A percentile compares a stretch with the other conserved stretches of the same genome.
Conservation (phyloP, 2,888 invertebrate genomes). For the Hetaerina titia region DNA sequence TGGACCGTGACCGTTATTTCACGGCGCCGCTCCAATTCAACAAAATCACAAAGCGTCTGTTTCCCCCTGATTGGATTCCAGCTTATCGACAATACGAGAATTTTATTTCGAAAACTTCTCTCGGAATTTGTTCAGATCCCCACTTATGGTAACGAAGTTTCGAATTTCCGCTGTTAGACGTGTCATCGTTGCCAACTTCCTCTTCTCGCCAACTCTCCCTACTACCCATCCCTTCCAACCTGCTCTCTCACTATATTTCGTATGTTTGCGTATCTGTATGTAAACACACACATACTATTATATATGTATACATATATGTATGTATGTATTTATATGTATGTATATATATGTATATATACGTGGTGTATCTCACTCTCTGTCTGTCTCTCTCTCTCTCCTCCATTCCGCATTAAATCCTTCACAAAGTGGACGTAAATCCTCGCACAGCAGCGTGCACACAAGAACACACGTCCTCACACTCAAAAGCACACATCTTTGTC, state of each 20-base stretch:
- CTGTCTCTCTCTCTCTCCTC: not conserved
- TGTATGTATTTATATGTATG: too few relatives aligned
- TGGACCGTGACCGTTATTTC: not conserved
- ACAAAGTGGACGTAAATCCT: not conserved
- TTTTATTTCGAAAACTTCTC: not conserved
- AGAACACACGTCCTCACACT: not conserved
- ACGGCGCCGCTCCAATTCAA: not conserved
- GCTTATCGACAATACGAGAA: not conserved
- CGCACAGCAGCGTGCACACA: not conserved
- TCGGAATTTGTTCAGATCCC: not conserved
- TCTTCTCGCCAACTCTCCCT: not conserved
- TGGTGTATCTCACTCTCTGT: not conserved
- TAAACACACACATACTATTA: too few relatives aligned
- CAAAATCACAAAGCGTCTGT: not conserved
- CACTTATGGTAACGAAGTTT: not conserved
- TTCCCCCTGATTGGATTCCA: not conserved
- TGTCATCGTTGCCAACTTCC: not conserved
- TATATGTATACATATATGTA: too few relatives aligned
- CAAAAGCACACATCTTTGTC: slow-evolving; percentile 16
- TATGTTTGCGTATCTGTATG: too few relatives aligned
- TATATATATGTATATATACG: too few relatives aligned
- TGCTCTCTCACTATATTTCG: too few relatives aligned
- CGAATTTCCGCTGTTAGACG: not conserved
- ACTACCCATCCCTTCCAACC: too few relatives aligned
- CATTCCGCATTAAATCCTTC: not conserved